Evolutionary conservation across 2,113 vertebrate genomes (phyloP), one percentile per base, ranked within the genome.

Genomic region (Callocephalon fimbriatum): DNA sequence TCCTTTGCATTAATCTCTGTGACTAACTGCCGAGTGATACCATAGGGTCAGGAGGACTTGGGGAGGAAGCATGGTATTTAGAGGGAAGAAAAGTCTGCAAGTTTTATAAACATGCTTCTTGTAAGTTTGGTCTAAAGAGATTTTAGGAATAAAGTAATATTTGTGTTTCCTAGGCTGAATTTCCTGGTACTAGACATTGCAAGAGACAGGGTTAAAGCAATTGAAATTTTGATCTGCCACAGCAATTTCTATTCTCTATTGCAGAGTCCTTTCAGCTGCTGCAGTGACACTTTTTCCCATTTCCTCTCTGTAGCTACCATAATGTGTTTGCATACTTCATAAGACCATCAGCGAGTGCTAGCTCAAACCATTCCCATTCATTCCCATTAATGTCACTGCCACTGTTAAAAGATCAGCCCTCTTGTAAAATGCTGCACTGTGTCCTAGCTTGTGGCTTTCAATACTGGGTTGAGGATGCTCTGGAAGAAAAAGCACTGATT

Each of bases 1-100:
- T 88, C 27, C 8, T 72, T 76, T 27, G 15, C 10, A 22, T 32
- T 25, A 29, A 3, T 31, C 6, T 80, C 27, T 35, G 29, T 12
- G 18, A 71, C 71, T 61, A 48, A 61, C 9, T 63, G 29, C 3
- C 9, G n/a, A 70, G 22, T 18, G 9, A 23, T 47, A 26, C 3
- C 9, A 3, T 1, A 6, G n/a, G 3, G 2, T 50, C 13, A 62
- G 21, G 17, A 88, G 15, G 27, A 35, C 9, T 9, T n/a, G 5
- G 7, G 12, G 38, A 3, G 3, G 2, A 35, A 58, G 8, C 18
- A 0, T 50, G 1, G 7, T 37, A 17, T 32, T 48, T 38, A 40
- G 15, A 63, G 10, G 13, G 23, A 71, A 68, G 23, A 9, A 38
- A 85, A 42, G 2, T 31, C 44, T 75, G 2, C 22, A 8, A 44